Conservation (phyloP, 2,113 vertebrate genomes). For the Myodes glareolus region DNA sequence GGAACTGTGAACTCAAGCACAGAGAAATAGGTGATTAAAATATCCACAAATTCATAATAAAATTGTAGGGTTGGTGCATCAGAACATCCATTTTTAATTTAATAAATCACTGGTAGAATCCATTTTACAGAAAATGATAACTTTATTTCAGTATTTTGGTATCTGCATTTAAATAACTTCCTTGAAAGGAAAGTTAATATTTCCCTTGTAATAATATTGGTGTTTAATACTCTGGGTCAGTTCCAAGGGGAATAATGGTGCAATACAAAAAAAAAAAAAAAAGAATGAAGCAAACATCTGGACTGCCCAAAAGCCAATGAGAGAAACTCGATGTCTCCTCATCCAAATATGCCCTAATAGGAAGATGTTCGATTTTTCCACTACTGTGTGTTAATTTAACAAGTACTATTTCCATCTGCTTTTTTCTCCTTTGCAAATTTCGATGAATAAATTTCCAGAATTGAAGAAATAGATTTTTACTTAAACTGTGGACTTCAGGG, state of each 20-base stretch:
- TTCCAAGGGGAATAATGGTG: neutral
- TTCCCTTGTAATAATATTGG: neutral
- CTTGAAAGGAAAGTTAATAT: neutral
- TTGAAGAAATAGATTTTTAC: neutral
- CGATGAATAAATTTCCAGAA: neutral
- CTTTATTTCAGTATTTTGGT: neutral
- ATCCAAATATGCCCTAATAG: neutral
- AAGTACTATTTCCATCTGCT: fast-evolving
- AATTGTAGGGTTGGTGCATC: neutral
- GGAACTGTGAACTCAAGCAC: neutral
- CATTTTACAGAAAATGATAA: neutral
- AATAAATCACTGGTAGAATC: neutral
- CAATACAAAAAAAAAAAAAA: neutral
- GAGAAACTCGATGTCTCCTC: neutral
- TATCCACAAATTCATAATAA: neutral
- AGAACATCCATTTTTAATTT: slow-evolving; percentile 11
- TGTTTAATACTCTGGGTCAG: fast-evolving
- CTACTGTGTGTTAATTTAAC: neutral
- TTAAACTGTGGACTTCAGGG: neutral
- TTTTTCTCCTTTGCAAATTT: neutral
- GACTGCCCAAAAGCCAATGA: neutral
- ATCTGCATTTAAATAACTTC: neutral
- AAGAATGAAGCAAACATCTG: neutral
- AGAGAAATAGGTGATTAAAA: slow-evolving; percentile 46
- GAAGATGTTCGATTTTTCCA: neutral